Base-by-base conservation (phyloP, 2,888 invertebrate genomes). In the Cosmia trapezina region DNA sequence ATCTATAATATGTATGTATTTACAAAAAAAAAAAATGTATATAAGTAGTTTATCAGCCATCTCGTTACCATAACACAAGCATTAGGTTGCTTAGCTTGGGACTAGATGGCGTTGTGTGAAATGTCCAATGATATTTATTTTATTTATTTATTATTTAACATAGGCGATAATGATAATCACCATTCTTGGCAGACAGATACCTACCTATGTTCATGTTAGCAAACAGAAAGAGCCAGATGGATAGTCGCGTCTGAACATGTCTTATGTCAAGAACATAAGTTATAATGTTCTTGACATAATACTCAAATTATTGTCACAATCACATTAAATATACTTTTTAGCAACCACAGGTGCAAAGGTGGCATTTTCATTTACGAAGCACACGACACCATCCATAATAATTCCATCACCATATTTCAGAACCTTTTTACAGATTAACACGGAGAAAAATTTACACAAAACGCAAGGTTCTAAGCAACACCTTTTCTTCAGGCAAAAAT, bases 341-440 rank as follows among this genome's bases (percentile, higher is more conserved):
- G 14, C 47, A 54, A 1, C 7, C n/a, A 56, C 67, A 66, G 67
- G 28, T 72, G 66, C 9, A 41, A 22, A 8, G 6, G 2, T 19
- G 14, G 6, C 5, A 37, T 37, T 37, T 37, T 51, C 19, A 22
- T 60, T 56, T 61, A 37, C 4, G 0, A 12, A 61, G 1, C 53
- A 12, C 17, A 12, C 11, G n/a, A 45, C 47, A 41, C 22, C 53
- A 51, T 63, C 49, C 33, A 53, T n/a, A 56, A 62, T 4, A 28
- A 17, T 12, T 37, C 56, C 56, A 70, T 66, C n/a, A 68, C 17
- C n/a, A 63, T 82, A 53, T 22, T 49, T 59, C 56, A 70, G 22
- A 73, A 83, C 80, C 80, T 74, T 67, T 83, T 64, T 49, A 47
- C 54, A 60, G 75, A 74, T 80, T 80, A 80, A 37, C 51, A 54